A percentile compares a stretch with the other conserved stretches of the same genome.
Evolutionary conservation across 2,888 invertebrate genomes (phyloP).

Genomic region (Callimorpha dominula): DNA sequence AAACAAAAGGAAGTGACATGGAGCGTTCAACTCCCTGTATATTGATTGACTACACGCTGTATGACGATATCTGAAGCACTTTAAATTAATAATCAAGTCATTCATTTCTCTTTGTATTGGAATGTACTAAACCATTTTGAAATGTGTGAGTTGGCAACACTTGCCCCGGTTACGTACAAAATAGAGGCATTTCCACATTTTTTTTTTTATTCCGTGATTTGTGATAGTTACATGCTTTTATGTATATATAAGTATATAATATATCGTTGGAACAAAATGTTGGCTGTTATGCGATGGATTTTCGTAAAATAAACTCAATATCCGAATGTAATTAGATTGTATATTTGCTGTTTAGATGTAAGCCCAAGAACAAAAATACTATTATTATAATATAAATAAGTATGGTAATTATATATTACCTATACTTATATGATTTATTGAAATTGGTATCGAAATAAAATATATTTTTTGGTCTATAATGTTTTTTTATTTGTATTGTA

Average conservation of each 20-base stretch:
- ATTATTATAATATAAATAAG: slow-evolving; percentile 28
- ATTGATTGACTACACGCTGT: background rate
- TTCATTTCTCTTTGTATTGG: background rate
- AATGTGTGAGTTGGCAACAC: background rate
- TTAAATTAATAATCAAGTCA: background rate
- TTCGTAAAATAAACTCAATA: slow-evolving; percentile 45
- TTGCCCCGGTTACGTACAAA: background rate
- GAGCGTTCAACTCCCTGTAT: background rate
- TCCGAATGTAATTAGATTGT: slow-evolving; percentile 19
- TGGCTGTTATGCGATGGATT: slow-evolving; percentile 48
- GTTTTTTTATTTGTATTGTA: background rate
- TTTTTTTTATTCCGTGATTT: slow-evolving; percentile 12
- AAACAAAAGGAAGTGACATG: background rate
- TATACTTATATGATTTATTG: slow-evolving; percentile 18
- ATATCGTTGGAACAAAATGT: slow-evolving; percentile 32
- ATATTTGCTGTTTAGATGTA: slow-evolving; percentile 49
- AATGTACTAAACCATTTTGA: background rate
- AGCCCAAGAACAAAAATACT: slow-evolving; percentile 52
- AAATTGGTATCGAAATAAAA: slow-evolving; percentile 34
- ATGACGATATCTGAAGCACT: background rate
- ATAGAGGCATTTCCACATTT: background rate
- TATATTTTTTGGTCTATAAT: slow-evolving; percentile 36
- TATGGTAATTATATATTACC: background rate
- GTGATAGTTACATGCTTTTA: slow-evolving; percentile 39
- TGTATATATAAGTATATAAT: slow-evolving; percentile 1